Conservation (phyloP, 2,113 vertebrate genomes). For the Chamaea fasciata region DNA sequence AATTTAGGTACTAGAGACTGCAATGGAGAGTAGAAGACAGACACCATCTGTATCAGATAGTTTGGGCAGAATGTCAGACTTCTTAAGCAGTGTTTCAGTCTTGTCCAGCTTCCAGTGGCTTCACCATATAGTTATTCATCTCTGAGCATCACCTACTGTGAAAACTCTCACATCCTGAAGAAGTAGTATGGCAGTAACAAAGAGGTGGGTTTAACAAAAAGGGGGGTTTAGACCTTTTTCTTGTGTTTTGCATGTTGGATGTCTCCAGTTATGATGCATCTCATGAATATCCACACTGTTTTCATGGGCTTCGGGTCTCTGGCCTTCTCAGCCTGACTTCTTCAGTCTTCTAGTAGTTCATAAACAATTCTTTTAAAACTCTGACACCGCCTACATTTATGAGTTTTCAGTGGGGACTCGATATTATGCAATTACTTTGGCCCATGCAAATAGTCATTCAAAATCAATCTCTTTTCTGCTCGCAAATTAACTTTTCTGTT, state of each 20-base stretch:
- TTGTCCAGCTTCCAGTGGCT: neutral
- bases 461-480: neutral
- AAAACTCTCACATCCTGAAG: neutral
- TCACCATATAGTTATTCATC: neutral
- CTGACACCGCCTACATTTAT: neutral
- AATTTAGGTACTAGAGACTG: neutral
- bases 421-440: neutral
- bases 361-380: neutral
- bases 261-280: neutral
- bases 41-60: neutral
- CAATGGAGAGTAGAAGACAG: neutral
- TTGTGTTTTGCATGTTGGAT: neutral
- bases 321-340: neutral
- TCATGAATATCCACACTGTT: neutral
- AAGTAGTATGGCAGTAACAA: neutral
- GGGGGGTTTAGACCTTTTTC: rapidly evolving
- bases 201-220: neutral
- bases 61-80: neutral
- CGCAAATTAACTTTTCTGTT: neutral
- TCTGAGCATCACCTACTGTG: neutral
- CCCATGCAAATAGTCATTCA: neutral
- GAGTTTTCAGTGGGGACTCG: neutral
- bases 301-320: neutral
- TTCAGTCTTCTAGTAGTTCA: neutral
- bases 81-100: neutral